These are phyloP conservation scores for Malthinus flaveolus DNA, from an alignment of 2,888 invertebrate species.

Conservation along the genomic window DNA sequence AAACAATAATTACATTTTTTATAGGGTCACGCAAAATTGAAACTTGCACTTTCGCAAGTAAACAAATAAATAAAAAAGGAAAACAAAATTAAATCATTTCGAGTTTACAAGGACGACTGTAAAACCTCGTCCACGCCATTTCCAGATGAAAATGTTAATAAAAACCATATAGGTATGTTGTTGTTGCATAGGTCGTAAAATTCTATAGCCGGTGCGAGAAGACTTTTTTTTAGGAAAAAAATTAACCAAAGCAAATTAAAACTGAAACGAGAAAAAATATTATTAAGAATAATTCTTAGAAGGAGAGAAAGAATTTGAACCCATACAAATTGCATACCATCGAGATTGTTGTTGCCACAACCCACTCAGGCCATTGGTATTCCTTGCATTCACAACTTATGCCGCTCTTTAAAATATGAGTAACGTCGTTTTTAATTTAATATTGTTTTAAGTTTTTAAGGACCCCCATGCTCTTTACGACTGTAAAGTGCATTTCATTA, in stretches of 20 bases:
- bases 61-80: neutral
- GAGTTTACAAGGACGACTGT: constrained; percentile 1
- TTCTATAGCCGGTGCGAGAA: too few species aligned
- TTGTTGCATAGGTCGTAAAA: too few species aligned
- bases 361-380: constrained; percentile 30
- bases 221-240: too few species aligned
- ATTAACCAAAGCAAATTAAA: too few species aligned
- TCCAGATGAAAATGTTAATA: neutral
- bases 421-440: constrained; percentile 17
- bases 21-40: too few species aligned
- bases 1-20: too few species aligned
- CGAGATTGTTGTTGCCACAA: constrained; percentile 28
- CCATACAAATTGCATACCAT: constrained; percentile 26
- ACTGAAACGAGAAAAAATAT: too few species aligned
- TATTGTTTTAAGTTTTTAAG: constrained; percentile 19
- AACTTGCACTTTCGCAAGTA: too few species aligned
- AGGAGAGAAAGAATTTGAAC: neutral
- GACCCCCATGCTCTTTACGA: constrained; percentile 12
- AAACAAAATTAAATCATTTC: neutral
- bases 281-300: too few species aligned
- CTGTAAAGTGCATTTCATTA: neutral
- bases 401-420: constrained; percentile 1
- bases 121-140: constrained; percentile 15
- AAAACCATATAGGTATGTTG: too few species aligned
- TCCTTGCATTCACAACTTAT: constrained; percentile 11